phyloP scores from a whole-genome alignment of 2,797 vertebrate genomes.

The Erithacus rubecula region DNA sequence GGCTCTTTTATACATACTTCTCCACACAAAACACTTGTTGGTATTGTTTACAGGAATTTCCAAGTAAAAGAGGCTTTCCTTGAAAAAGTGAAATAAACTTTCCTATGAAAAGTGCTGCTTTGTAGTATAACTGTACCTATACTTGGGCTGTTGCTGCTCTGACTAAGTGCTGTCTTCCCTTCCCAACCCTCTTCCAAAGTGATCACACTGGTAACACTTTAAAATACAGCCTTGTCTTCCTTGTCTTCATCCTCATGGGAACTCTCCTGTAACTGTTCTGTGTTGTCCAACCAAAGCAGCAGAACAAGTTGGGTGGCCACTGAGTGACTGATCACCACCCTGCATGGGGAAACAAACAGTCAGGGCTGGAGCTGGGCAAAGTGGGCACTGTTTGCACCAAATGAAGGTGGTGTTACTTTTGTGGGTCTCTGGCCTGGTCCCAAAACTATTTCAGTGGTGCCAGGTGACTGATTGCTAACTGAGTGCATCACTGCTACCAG shows the following conservation, averaged over 20 bases:
- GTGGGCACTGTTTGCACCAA: not conserved
- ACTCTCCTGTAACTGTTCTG: not conserved
- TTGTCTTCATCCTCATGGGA: not conserved
- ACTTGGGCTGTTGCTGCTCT: not conserved
- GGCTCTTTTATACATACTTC: not conserved
- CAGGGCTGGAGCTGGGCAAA: not conserved
- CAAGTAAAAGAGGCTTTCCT: not conserved
- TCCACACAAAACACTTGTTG: not conserved
- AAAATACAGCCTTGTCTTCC: not conserved
- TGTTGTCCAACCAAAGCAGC: not conserved
- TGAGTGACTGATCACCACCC: not conserved
- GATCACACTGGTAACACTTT: not conserved
- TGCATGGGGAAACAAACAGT: not conserved
- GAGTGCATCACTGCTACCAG: not conserved
- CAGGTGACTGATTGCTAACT: not conserved
- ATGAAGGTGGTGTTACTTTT: not conserved
- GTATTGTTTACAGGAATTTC: not conserved
- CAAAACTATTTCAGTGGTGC: not conserved
- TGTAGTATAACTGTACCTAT: not conserved
- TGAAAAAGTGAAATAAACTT: not conserved
- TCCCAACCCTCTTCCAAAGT: not conserved
- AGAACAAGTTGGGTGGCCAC: slow-evolving; percentile 27
- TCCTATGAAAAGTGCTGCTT: not conserved
- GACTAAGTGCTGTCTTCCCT: not conserved
- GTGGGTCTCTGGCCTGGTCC: not conserved